phyloP scores from a whole-genome alignment of 2,888 invertebrate genomes.

The Eurytoma californica region DNA sequence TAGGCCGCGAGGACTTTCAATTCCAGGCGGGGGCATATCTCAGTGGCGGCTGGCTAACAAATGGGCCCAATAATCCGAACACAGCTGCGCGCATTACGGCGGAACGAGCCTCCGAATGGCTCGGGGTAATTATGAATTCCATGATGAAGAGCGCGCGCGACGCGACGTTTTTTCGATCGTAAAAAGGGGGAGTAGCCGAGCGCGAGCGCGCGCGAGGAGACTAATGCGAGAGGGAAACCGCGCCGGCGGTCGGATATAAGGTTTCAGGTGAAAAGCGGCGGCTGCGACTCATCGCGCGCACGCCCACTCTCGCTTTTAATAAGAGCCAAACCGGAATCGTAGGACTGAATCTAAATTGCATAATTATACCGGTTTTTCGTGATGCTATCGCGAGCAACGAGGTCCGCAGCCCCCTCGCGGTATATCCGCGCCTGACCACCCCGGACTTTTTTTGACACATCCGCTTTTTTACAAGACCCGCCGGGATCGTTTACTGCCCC shows the following conservation, averaged over 20 bases:
- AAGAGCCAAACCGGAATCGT: constrained; percentile 69
- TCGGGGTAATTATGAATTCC: constrained; percentile 24
- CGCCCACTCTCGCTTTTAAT: constrained; percentile 72
- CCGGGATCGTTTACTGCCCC: background rate
- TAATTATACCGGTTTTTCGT: constrained; percentile 68
- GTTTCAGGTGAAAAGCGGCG: constrained; percentile 38
- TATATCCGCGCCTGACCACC: too few relatives aligned
- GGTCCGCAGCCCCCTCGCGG: constrained; percentile 27
- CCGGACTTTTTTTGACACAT: too few relatives aligned
- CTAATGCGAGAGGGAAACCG: constrained; percentile 23
- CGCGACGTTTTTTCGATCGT: constrained; percentile 7
- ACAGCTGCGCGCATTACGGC: background rate
- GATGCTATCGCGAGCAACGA: constrained; percentile 42
- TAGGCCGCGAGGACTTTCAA: too few relatives aligned
- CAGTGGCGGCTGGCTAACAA: constrained; percentile 1
- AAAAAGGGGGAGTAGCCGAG: background rate
- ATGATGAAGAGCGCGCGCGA: constrained; percentile 21
- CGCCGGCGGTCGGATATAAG: background rate
- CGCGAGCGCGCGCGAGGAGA: constrained; percentile 4
- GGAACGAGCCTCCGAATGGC: background rate
- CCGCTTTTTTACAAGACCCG: too few relatives aligned
- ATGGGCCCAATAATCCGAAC: constrained; percentile 22
- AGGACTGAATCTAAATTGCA: constrained; percentile 72
- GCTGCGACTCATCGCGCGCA: constrained; percentile 40
- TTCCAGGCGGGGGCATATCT: too few relatives aligned